These are phyloP conservation scores for Sebastes melanostomus DNA, from an alignment of 2,797 vertebrate genomes.

Conservation along the genomic window DNA sequence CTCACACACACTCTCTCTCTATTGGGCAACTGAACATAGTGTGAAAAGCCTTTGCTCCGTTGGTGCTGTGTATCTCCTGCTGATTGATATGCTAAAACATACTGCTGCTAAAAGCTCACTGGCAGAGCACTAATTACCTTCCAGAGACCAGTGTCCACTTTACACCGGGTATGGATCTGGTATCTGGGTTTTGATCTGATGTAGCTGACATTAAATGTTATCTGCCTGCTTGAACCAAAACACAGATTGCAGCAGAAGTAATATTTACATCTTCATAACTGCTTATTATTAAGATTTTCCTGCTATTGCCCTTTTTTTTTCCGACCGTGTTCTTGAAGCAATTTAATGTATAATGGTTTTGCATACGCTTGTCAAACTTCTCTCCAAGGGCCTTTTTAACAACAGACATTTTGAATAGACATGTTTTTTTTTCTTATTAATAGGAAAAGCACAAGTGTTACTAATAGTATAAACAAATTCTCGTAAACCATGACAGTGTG, in stretches of 20 bases:
- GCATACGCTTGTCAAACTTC: too few relatives aligned
- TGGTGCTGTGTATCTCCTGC: constrained; percentile 23
- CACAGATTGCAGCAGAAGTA: not conserved
- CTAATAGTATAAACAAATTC: too few relatives aligned
- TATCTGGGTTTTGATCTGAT: constrained; percentile 1
- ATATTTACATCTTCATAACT: not conserved
- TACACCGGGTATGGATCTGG: not conserved
- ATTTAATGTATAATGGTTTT: too few relatives aligned
- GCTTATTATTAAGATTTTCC: not conserved
- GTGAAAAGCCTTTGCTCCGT: constrained; percentile 2
- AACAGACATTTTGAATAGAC: not conserved
- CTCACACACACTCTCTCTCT: not conserved
- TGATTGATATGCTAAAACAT: constrained; percentile 47
- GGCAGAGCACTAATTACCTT: constrained; percentile 26
- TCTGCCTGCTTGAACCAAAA: not conserved
- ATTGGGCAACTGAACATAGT: not conserved
- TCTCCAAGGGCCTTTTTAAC: not conserved
- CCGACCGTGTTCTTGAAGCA: not conserved
- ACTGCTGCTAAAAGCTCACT: constrained; percentile 29
- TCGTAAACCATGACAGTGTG: not conserved
- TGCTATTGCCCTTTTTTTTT: not conserved
- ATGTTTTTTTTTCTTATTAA: not conserved
- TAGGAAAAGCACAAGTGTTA: not conserved
- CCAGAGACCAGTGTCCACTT: not conserved
- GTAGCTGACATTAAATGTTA: not conserved